Percentiles rank a stretch among this genome's conserved stretches.
Evolutionary conservation across 2,888 invertebrate genomes (phyloP).

Genomic region (Caenorhabditis imperialis): DNA sequence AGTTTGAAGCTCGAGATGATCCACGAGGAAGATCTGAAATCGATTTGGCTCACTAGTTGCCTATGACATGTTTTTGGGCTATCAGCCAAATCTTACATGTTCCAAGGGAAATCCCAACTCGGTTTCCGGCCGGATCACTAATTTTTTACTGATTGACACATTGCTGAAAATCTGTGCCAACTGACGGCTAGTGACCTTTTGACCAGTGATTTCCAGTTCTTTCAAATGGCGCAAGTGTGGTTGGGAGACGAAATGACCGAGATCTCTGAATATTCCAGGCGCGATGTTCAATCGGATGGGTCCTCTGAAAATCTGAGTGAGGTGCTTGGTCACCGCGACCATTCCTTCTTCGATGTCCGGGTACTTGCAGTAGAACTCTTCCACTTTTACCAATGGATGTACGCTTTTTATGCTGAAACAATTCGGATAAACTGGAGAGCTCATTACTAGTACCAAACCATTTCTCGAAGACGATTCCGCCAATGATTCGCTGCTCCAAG

Average conservation of each 20-base stretch:
- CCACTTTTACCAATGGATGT: background rate
- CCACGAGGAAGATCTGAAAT: conserved; percentile 17
- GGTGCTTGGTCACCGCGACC: conserved; percentile 1
- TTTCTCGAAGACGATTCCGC: background rate
- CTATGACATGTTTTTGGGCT: background rate
- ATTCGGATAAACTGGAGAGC: too few relatives aligned
- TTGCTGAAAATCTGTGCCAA: conserved; percentile 12
- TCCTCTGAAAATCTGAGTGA: background rate
- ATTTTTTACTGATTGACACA: background rate
- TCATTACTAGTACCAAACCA: conserved; percentile 5
- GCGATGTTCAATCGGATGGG: background rate
- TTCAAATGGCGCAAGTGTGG: background rate
- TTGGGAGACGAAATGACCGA: background rate
- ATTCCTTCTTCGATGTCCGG: background rate
- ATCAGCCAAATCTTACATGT: conserved; percentile 19
- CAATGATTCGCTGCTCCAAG: conserved; percentile 5
- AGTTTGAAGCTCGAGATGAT: conserved; percentile 2
- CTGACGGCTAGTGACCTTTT: background rate
- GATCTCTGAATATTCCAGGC: background rate
- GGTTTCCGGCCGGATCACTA: background rate
- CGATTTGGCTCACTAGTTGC: background rate
- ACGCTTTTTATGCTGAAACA: background rate
- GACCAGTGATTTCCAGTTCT: background rate
- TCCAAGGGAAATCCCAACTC: conserved; percentile 14
- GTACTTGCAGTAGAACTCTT: conserved; percentile 18